A percentile compares a stretch with the other conserved stretches of the same genome.
Evolutionary conservation across 2,113 vertebrate genomes (phyloP).

Genomic region (Cranoglanis bouderius): DNA sequence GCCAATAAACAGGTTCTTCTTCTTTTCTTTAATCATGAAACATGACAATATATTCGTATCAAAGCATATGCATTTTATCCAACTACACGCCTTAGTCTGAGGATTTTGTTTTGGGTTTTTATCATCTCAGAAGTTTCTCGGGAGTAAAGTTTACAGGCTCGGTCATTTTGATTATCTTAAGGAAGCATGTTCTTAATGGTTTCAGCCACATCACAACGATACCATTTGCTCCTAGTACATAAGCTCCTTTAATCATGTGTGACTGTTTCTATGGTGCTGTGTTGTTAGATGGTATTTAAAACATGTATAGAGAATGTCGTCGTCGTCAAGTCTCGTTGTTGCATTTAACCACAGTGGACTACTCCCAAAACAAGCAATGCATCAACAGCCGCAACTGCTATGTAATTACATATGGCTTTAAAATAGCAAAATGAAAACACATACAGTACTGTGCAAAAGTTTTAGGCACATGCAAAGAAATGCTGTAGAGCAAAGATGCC

Average conservation of each 20-base stretch:
- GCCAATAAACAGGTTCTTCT: background rate
- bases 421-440: background rate
- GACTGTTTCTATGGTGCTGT: background rate
- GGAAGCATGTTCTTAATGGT: background rate
- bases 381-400: background rate
- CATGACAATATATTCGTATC: too few relatives aligned
- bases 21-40: background rate
- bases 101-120: too few relatives aligned
- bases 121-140: background rate
- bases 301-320: background rate
- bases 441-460: too few relatives aligned
- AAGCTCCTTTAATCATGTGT: background rate
- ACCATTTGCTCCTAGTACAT: background rate
- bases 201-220: background rate
- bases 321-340: background rate
- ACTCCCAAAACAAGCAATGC: background rate
- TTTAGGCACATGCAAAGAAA: too few relatives aligned
- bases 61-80: background rate
- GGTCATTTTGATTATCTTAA: background rate
- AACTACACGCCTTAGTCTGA: background rate
- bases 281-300: background rate
- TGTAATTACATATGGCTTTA: constrained; percentile 10
- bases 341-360: background rate
- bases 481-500: too few relatives aligned
- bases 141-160: background rate